A percentile compares a stretch with the other conserved stretches of the same genome.
These are phyloP conservation scores for Podarcis raffonei DNA, from an alignment of 2,113 vertebrate genomes.

Conservation along the genomic window DNA sequence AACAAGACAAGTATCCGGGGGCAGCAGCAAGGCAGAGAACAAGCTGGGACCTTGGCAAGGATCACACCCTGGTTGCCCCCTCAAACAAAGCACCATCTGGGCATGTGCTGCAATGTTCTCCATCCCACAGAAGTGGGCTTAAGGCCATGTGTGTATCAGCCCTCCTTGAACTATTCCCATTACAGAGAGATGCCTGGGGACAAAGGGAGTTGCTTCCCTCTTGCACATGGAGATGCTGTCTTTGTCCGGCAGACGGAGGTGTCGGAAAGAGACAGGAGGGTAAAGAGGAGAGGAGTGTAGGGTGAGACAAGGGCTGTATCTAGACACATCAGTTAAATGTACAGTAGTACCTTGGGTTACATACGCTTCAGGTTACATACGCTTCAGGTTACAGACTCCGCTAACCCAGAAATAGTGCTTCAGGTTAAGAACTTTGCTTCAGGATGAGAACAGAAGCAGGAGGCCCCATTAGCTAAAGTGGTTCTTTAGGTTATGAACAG, in stretches of 20 bases:
- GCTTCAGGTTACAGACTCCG: no score
- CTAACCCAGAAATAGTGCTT: no score
- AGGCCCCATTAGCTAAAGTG: no score
- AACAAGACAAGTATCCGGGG: background rate
- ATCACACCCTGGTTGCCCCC: background rate
- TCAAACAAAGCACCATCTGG: background rate
- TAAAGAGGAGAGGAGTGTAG: background rate
- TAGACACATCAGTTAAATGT: no score
- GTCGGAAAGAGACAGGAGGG: background rate
- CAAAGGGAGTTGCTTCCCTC: background rate
- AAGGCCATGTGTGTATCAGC: background rate
- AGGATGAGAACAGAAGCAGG: no score
- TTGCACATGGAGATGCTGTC: background rate
- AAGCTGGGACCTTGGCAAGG: background rate
- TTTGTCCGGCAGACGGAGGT: background rate
- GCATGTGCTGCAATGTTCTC: background rate
- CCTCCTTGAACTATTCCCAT: background rate
- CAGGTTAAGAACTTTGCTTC: no score
- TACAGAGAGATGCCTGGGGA: background rate
- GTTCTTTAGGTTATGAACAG: no score
- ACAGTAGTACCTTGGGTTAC: no score
- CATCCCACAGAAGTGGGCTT: background rate
- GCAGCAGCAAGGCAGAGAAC: background rate
- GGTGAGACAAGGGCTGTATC: no score
- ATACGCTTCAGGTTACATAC: no score